Evolutionary conservation across 2,888 invertebrate genomes (phyloP).

Genomic region (Xestia xanthographa): DNA sequence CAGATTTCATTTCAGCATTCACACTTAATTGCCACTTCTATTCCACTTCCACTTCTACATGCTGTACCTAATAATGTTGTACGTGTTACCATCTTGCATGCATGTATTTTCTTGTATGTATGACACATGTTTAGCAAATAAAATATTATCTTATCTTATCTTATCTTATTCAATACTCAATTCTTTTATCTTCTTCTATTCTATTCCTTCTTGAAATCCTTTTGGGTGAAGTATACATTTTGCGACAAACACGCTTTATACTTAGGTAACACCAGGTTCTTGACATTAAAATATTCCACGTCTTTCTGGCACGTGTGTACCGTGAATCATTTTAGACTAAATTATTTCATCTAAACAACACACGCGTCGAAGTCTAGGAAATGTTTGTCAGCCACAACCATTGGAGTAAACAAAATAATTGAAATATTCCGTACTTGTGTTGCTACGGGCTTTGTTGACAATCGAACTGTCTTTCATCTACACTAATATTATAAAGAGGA

Average conservation of each 20-base stretch:
- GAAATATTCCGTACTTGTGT: not conserved
- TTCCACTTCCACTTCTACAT: too few relatives aligned
- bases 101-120: too few relatives aligned
- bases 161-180: too few relatives aligned
- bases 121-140: too few relatives aligned
- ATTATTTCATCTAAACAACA: constrained; percentile 29
- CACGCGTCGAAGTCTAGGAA: not conserved
- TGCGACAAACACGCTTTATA: too few relatives aligned
- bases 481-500: too few relatives aligned
- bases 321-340: constrained; percentile 14
- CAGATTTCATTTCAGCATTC: not conserved
- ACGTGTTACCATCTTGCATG: too few relatives aligned
- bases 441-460: not conserved
- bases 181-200: too few relatives aligned
- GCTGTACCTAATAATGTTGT: too few relatives aligned
- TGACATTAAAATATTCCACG: not conserved
- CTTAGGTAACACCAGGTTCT: not conserved
- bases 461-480: not conserved
- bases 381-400: not conserved
- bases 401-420: constrained; percentile 19
- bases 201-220: not conserved
- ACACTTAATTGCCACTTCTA: not conserved
- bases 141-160: too few relatives aligned
- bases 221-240: not conserved
- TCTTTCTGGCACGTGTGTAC: not conserved